A percentile compares a stretch with the other conserved stretches of the same genome.
Evolutionary conservation across 2,113 vertebrate genomes (phyloP).

Genomic region (Phalacrocorax aristotelis): DNA sequence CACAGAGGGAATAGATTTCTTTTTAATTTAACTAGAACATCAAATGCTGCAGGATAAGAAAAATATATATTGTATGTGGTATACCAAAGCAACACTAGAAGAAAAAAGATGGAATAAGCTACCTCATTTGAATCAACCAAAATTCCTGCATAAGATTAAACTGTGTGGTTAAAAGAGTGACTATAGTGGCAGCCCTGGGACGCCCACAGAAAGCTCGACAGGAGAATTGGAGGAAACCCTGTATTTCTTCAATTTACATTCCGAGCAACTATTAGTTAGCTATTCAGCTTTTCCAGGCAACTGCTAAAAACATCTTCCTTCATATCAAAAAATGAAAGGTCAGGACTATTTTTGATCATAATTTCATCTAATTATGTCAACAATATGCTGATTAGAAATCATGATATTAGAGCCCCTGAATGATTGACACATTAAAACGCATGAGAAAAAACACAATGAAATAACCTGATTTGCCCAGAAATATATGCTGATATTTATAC

Average conservation of each 20-base stretch:
- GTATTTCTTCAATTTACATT: neutral
- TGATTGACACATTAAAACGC: neutral
- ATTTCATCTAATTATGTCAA: neutral
- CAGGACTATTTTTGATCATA: neutral
- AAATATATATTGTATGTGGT: neutral
- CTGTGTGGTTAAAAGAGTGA: neutral
- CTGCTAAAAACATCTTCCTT: neutral
- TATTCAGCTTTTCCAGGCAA: neutral
- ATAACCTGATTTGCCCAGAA: neutral
- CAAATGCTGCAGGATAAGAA: slow-evolving; percentile 29
- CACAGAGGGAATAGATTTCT: slow-evolving; percentile 41
- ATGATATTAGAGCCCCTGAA: neutral
- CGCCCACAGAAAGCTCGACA: neutral
- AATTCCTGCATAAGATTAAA: neutral
- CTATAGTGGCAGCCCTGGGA: neutral
- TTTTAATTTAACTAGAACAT: slow-evolving; percentile 47
- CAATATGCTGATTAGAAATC: neutral
- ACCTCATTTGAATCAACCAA: neutral
- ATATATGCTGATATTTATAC: neutral
- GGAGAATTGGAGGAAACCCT: neutral
- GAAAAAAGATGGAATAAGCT: neutral
- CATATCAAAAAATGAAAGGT: neutral
- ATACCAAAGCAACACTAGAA: neutral
- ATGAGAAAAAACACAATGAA: neutral
- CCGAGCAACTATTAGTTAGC: neutral